These are phyloP conservation scores for Epinotia ramella DNA, from an alignment of 2,888 invertebrate genomes.

Conservation along the genomic window DNA sequence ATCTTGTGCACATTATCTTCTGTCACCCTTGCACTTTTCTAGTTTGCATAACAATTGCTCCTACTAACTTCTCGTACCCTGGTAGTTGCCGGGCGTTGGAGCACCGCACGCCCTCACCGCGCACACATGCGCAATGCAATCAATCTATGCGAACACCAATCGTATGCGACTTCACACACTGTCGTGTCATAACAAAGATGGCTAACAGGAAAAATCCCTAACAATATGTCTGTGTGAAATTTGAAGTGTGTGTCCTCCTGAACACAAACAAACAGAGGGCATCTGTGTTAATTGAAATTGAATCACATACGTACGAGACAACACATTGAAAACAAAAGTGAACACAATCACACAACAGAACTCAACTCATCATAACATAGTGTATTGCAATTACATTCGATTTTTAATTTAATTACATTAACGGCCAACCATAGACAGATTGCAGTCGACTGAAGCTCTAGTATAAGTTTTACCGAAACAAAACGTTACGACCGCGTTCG, in stretches of 20 bases:
- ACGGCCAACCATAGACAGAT: slow-evolving; percentile 25
- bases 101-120: slow-evolving; percentile 82
- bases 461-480: too few relatives aligned
- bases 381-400: background rate
- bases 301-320: slow-evolving; percentile 4
- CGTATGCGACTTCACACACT: slow-evolving; percentile 55
- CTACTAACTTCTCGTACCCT: slow-evolving; percentile 63
- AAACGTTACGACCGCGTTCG: too few relatives aligned
- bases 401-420: slow-evolving; percentile 20
- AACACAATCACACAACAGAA: background rate
- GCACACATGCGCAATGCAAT: slow-evolving; percentile 78
- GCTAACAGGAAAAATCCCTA: slow-evolving; percentile 24
- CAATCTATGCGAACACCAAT: slow-evolving; percentile 53
- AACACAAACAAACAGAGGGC: slow-evolving; percentile 25
- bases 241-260: slow-evolving; percentile 22
- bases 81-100: slow-evolving; percentile 79
- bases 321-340: background rate
- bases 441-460: slow-evolving; percentile 47
- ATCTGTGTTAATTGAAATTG: background rate
- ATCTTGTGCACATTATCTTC: slow-evolving; percentile 48
- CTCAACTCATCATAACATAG: slow-evolving; percentile 7
- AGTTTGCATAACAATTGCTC: slow-evolving; percentile 53
- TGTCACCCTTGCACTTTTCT: slow-evolving; percentile 51
- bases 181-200: slow-evolving; percentile 42
- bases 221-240: slow-evolving; percentile 26